Percentiles rank a stretch among this genome's conserved stretches.
These are phyloP conservation scores for Streptopelia turtur DNA, from an alignment of 2,797 vertebrate species.

Conservation along the genomic window DNA sequence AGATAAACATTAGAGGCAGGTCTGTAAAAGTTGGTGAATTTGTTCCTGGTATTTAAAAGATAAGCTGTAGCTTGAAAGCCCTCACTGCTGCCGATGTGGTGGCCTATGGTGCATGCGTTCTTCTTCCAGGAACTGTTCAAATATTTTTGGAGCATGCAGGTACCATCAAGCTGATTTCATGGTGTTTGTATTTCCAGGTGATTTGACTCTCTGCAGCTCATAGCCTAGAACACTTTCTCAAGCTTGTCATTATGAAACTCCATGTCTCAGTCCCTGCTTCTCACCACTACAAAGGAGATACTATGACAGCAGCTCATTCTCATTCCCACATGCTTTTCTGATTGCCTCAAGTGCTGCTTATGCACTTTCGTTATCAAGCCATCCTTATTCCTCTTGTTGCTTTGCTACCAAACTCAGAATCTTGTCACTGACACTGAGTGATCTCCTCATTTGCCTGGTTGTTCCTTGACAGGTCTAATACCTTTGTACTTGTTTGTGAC, in stretches of 20 bases:
- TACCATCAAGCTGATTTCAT: background rate
- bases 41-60: background rate
- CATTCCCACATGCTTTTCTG: background rate
- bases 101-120: background rate
- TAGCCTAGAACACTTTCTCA: background rate
- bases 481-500: background rate
- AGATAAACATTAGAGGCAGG: background rate
- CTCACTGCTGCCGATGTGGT: rapidly evolving
- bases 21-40: background rate
- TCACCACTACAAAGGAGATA: background rate
- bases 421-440: background rate
- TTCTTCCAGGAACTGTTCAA: background rate
- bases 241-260: background rate
- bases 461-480: background rate
- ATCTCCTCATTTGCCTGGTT: conserved; percentile 6
- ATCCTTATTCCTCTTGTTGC: background rate
- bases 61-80: background rate
- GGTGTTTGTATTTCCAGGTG: background rate
- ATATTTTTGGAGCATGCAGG: background rate
- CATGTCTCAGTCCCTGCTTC: background rate
- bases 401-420: background rate
- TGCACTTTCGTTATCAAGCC: background rate
- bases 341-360: background rate
- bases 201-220: background rate
- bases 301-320: background rate